Percentiles rank a stretch among this genome's conserved stretches.
These are phyloP conservation scores for Ibycter americanus DNA, from an alignment of 2,797 vertebrate genomes.

Conservation along the genomic window DNA sequence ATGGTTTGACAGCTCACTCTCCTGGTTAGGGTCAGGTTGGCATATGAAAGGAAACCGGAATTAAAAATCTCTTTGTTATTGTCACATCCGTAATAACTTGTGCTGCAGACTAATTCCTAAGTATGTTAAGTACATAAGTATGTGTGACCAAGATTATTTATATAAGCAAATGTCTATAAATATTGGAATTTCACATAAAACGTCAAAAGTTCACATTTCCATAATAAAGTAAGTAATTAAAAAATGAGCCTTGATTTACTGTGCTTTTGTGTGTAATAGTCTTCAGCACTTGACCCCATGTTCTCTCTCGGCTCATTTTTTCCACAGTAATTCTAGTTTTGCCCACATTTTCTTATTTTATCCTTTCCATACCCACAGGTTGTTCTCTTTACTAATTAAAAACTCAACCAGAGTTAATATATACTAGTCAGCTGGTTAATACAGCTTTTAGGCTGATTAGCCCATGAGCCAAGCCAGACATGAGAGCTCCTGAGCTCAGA, in stretches of 20 bases:
- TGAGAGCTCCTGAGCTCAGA: not conserved
- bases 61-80: not conserved
- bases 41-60: not conserved
- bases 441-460: not conserved
- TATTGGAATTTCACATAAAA: not conserved
- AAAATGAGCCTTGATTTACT: not conserved
- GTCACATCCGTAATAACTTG: not conserved
- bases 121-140: not conserved
- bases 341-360: not conserved
- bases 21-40: not conserved
- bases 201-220: not conserved
- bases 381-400: not conserved
- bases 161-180: not conserved
- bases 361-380: not conserved
- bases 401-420: not conserved
- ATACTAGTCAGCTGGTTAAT: not conserved
- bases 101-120: not conserved
- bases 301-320: not conserved
- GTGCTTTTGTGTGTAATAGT: not conserved
- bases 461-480: not conserved
- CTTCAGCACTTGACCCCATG: not conserved
- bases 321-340: not conserved
- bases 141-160: not conserved
- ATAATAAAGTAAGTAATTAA: not conserved
- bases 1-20: not conserved